These are phyloP conservation scores for Apoda limacodes DNA, from an alignment of 2,888 invertebrate species.

Conservation along the genomic window DNA sequence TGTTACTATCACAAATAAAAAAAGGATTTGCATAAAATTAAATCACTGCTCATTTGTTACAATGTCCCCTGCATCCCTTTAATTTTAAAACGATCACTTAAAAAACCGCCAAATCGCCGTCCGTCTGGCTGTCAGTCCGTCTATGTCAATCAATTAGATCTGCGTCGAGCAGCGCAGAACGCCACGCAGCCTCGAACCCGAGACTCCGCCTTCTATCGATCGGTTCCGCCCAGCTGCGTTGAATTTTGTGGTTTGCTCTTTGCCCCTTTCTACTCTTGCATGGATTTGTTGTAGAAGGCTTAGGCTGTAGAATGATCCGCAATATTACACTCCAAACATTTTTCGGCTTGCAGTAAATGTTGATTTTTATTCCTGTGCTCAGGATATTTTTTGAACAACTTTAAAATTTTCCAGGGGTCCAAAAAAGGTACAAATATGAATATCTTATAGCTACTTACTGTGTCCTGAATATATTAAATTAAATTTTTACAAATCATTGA, in stretches of 20 bases:
- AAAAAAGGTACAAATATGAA: no score
- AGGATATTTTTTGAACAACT: no score
- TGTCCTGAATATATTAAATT: no score
- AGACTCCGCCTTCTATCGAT: constrained; percentile 53
- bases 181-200: constrained; percentile 48
- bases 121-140: constrained; percentile 54
- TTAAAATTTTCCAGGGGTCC: no score
- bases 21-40: no score
- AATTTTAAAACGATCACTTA: constrained; percentile 43
- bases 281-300: constrained; percentile 19
- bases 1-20: no score
- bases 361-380: no score
- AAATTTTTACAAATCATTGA: no score
- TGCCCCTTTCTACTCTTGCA: constrained; percentile 26
- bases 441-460: no score
- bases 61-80: constrained; percentile 23
- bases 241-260: constrained; percentile 31
- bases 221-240: constrained; percentile 50
- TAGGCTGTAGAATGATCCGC: constrained; percentile 13
- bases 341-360: no score
- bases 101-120: constrained; percentile 38
- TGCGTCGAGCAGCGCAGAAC: constrained; percentile 40
- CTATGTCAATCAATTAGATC: constrained; percentile 62
- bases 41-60: constrained; percentile 31
- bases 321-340: no score